phyloP scores from a whole-genome alignment of 2,888 invertebrate species.

The Emesis furor region DNA sequence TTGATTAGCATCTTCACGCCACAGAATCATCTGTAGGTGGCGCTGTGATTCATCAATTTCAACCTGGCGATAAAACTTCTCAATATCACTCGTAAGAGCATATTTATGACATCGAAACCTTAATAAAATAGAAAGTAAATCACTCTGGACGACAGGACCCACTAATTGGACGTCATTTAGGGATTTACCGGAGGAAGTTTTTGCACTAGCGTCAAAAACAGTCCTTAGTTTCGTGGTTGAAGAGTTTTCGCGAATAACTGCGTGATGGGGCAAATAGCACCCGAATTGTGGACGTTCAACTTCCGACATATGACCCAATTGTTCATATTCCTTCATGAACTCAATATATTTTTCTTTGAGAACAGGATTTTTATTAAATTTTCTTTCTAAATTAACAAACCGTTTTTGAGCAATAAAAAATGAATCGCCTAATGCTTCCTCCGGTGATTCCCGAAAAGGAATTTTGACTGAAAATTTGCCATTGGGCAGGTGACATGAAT shows the following conservation, averaged over 20 bases:
- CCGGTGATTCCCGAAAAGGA: background rate
- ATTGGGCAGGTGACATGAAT: no score
- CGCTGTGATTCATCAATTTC: constrained; percentile 6
- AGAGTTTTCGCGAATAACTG: background rate
- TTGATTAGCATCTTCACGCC: no score
- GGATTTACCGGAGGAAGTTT: background rate
- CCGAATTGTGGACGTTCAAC: background rate
- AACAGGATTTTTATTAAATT: background rate
- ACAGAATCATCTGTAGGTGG: no score
- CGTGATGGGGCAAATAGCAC: constrained; percentile 55
- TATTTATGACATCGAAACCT: background rate
- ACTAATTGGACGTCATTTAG: background rate
- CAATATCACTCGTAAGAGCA: background rate
- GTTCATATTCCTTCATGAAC: background rate
- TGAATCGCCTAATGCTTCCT: background rate
- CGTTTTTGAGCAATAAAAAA: background rate
- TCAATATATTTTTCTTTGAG: background rate
- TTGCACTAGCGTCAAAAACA: background rate
- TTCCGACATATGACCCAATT: background rate
- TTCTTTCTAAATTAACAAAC: background rate
- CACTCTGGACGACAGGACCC: background rate
- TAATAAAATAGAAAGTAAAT: background rate
- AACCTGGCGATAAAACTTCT: background rate
- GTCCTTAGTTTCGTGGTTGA: no score
- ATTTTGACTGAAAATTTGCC: background rate